Evolutionary conservation across 2,113 vertebrate genomes (phyloP).

Genomic region (Perognathus longimembris): DNA sequence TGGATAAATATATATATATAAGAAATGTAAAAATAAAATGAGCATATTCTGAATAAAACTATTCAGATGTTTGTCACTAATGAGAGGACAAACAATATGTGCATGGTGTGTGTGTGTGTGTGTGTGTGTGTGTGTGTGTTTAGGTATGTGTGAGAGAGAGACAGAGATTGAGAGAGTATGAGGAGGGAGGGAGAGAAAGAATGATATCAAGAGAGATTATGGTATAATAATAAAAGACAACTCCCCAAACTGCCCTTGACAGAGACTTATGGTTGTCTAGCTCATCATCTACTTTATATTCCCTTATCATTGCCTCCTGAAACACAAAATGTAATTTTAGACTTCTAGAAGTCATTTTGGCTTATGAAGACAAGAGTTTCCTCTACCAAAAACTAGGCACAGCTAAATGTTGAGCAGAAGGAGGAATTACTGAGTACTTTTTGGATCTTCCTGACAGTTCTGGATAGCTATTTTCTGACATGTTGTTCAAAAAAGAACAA

Average conservation of each 20-base stretch:
- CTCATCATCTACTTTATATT: neutral
- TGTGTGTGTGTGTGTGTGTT: neutral
- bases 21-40: neutral
- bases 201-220: neutral
- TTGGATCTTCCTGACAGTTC: fast-evolving
- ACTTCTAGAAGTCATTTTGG: neutral
- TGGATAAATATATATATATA: too few relatives aligned
- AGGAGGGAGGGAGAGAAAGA: neutral
- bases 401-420: neutral
- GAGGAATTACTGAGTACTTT: neutral
- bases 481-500: neutral
- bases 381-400: neutral
- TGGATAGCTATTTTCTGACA: neutral
- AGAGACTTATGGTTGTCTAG: neutral
- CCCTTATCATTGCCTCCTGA: neutral
- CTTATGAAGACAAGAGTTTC: neutral
- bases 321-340: neutral
- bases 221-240: neutral
- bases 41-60: neutral
- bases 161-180: neutral
- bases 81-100: neutral
- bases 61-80: neutral
- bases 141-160: neutral
- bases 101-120: neutral
- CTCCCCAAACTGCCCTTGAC: fast-evolving